phyloP scores from a whole-genome alignment of 2,113 vertebrate species.

The Anarhynchus alexandrinus region DNA sequence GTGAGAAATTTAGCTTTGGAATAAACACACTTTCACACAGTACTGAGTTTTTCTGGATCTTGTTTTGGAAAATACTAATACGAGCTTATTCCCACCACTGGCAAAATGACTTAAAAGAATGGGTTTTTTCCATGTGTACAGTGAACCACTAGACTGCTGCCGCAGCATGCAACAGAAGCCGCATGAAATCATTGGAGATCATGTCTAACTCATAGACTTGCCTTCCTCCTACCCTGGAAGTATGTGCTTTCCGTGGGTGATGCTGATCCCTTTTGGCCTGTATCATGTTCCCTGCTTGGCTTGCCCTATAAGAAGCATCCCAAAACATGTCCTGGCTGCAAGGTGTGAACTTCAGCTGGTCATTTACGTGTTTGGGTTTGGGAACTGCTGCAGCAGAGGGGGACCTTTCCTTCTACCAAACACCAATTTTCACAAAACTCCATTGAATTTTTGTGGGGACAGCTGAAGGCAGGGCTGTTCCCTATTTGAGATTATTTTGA shows the following conservation, averaged over 20 bases:
- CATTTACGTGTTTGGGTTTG: not conserved
- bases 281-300: not conserved
- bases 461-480: not conserved
- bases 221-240: not conserved
- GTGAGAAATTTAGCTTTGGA: not conserved
- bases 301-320: not conserved
- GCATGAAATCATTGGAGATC: not conserved
- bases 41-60: not conserved
- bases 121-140: not conserved
- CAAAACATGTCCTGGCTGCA: not conserved
- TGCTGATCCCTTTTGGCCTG: not conserved
- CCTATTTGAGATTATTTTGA: not conserved
- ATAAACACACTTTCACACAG: constrained; percentile 21
- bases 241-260: not conserved
- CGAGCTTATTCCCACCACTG: not conserved
- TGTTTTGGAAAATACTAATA: not conserved
- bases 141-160: not conserved
- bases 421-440: not conserved
- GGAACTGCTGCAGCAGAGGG: not conserved
- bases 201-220: fast-evolving
- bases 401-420: not conserved
- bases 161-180: not conserved
- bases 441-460: not conserved
- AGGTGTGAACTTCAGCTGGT: not conserved
- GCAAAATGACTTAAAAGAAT: not conserved